Percentiles rank a stretch among this genome's conserved stretches.
These are phyloP conservation scores for Himalopsyche phryganea DNA, from an alignment of 1,140 invertebrate species.

Conservation along the genomic window DNA sequence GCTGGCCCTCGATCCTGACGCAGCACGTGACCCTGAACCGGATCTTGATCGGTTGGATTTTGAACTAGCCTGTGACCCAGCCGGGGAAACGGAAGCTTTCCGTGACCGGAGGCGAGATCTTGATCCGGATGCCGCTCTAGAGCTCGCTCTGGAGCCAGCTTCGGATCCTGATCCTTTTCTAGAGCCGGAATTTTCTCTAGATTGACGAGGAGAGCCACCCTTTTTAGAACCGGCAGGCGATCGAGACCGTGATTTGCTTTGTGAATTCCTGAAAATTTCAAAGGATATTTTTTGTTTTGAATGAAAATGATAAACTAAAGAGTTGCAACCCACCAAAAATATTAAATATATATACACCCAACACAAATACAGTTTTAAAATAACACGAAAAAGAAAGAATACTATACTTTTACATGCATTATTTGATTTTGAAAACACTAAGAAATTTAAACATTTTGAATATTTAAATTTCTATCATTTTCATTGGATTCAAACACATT, in stretches of 20 bases:
- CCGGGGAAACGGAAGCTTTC: conserved; percentile 38
- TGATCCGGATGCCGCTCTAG: conserved; percentile 40
- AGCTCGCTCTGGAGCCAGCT: background rate
- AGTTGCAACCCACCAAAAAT: no score
- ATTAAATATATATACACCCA: no score
- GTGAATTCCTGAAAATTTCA: conserved; percentile 28
- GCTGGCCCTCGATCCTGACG: conserved; percentile 39
- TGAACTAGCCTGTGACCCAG: conserved; percentile 26
- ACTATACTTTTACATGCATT: no score
- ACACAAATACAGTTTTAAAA: no score
- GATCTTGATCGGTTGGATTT: conserved; percentile 30
- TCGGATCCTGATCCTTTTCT: conserved; percentile 14
- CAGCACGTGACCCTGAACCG: conserved; percentile 36
- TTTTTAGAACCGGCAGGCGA: conserved; percentile 23
- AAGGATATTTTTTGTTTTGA: background rate
- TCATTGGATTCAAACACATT: no score
- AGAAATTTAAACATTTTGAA: no score
- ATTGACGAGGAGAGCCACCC: conserved; percentile 30
- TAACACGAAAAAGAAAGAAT: no score
- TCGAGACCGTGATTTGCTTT: conserved; percentile 34
- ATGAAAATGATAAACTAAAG: no score
- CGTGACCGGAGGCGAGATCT: conserved; percentile 40
- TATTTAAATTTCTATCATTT: no score
- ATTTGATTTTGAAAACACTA: no score
- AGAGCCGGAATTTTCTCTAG: conserved; percentile 40